phyloP scores from a whole-genome alignment of 2,888 invertebrate species.

The Limnephilus auricula region DNA sequence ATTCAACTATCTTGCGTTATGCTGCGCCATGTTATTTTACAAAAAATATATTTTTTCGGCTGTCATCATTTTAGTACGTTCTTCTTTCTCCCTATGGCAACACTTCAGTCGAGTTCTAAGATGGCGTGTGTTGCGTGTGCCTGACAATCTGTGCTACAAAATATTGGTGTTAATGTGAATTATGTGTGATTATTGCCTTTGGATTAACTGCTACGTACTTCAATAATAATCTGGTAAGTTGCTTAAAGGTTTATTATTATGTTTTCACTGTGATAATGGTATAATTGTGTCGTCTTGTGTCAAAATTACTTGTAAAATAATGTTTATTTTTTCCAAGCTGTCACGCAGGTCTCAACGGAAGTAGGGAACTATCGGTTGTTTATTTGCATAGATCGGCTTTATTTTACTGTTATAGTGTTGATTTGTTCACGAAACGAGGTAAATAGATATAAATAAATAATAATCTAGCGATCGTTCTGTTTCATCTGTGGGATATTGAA shows the following conservation, averaged over 20 bases:
- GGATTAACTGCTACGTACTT: conserved; percentile 29
- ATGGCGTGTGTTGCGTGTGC: conserved; percentile 61
- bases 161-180: conserved; percentile 54
- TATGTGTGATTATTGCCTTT: conserved; percentile 57
- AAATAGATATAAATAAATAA: neutral
- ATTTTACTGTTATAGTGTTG: conserved; percentile 4
- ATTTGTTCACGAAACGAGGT: neutral
- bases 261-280: conserved; percentile 20
- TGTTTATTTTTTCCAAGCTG: conserved; percentile 57
- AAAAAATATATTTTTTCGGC: neutral
- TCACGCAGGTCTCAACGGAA: conserved; percentile 51
- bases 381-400: neutral
- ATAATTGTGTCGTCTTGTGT: conserved; percentile 6
- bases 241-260: neutral
- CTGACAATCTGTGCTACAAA: conserved; percentile 48
- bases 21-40: neutral
- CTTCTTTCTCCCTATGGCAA: conserved; percentile 31
- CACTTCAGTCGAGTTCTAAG: conserved; percentile 53
- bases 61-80: neutral
- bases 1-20: neutral
- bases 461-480: neutral
- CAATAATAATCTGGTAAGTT: neutral
- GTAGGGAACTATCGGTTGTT: conserved; percentile 7
- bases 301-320: conserved; percentile 40
- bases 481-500: neutral